Base-by-base conservation (phyloP, 2,797 vertebrate genomes). In the Gallirallus australis region DNA sequence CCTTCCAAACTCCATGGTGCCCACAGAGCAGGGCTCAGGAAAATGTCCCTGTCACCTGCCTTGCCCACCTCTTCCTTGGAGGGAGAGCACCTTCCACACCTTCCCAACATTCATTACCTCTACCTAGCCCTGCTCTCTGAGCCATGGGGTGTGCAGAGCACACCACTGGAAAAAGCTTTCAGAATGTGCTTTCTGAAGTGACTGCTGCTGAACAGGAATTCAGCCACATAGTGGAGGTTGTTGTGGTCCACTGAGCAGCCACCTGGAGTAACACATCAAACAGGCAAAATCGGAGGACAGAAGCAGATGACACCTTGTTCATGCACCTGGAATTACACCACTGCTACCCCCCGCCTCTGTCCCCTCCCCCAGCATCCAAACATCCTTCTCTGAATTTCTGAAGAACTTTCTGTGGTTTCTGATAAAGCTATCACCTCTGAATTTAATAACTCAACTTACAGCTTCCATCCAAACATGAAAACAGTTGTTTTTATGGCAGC, bases 91-190 rank as follows among this genome's bases (percentile, higher is more conserved):
- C 24, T 40, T 72, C 11, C 6, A 7, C 30, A 18, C 19, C 11
- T 66, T 85, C 11, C 15, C 10, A 14, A 21, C 12, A 8, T 47
- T 71, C 7, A 14, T 24, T 19, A 33, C 6, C 9, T 65, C 28
- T 28, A 14, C 23, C 27, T 19, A 77, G 10, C 28, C 27, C 16
- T n/a, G 23, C 0, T 0, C 15, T 19, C 47, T 57, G 27, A 86
- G 24, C 15, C 8, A 6, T 3, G 2, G 5, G 1, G 1, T 16
- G 6, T 33, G 24, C 19, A 15, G 27, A 45, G 23, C 16, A 53
- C 25, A 31, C 2, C 27, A 23, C 37, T 12, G 13, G 25, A 12
- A 81, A 64, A 78, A 72, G 19, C 12, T 23, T 37, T 35, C 47
- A 27, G 15, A 66, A 24, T 24, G 31, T 7, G 6, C 53, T 84